These are phyloP conservation scores for Pseudococcus longispinus DNA, from an alignment of 2,888 invertebrate species.

Conservation along the genomic window DNA sequence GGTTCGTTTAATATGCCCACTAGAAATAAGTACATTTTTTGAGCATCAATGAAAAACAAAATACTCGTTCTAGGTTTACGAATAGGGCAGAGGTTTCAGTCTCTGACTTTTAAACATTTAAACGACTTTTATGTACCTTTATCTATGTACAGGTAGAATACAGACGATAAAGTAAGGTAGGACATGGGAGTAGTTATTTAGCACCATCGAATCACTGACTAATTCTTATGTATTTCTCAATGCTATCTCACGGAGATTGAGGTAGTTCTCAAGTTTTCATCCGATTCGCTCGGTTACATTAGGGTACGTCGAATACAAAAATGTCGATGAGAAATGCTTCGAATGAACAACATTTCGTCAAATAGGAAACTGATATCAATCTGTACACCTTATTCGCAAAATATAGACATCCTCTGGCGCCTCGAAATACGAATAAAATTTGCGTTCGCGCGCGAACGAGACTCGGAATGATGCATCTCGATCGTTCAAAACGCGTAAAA, in stretches of 20 bases:
- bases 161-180: background rate
- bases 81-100: background rate
- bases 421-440: slow-evolving; percentile 8
- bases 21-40: background rate
- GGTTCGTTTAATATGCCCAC: background rate
- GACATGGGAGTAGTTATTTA: no score
- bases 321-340: background rate
- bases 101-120: background rate
- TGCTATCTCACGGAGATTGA: no score
- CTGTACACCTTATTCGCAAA: background rate
- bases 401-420: no score
- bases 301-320: background rate
- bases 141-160: no score
- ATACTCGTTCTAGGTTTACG: background rate
- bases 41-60: background rate
- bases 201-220: no score
- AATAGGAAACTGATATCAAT: background rate
- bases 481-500: slow-evolving; percentile 26
- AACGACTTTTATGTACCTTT: background rate
- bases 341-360: background rate
- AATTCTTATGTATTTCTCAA: no score
- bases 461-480: slow-evolving; percentile 2
- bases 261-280: no score
- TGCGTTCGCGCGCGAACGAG: background rate
- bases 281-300: background rate